Base-by-base conservation (phyloP, 2,113 vertebrate species). In the Calypte anna region DNA sequence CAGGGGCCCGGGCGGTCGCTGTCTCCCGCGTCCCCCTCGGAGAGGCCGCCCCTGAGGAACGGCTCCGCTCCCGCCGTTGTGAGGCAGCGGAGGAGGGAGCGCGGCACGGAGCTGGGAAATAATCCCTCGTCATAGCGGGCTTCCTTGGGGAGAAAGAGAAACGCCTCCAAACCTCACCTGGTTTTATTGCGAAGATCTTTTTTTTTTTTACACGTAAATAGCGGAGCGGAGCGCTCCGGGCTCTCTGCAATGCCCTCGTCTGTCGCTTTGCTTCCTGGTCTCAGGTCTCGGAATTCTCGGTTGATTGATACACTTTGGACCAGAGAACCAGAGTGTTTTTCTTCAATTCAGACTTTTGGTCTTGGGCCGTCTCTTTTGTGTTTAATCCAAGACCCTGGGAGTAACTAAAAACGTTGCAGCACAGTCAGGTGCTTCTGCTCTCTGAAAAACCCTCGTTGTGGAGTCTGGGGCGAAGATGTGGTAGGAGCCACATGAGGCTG, bases 361-460 rank as follows among this genome's bases (percentile, higher is more conserved):
- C 50, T 44, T 3, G 16, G 27, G 24, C 16, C 1, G 0, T 38
- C 69, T 43, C 6, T 59, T 61, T 44, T 33, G 5, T 70, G 4
- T 53, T 51, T 62, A 17, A 14, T 7, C 11, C 66, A 46, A 82
- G 17, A 30, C 11, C 3, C 1, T 2, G 25, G 31, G 28, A 40
- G 16, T 9, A 43, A 40, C 59, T 72, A 5, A 25, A 36, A 59
- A 4, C 25, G 1, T 5, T 19, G 15, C 48, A 7, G 23, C 14
- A 13, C 38, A 64, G n/a, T 36, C 10, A 31, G 62, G 9, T 36
- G 46, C 36, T 57, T 68, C 14, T 23, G 0, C 5, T 54, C 0
- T 12, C 12, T 18, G 40, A 18, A 10, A 44, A 14, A 8, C 4
- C 8, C 5, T 16, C 1, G 0, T 14, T 33, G 0, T 18, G 3